Conservation (phyloP, 2,113 vertebrate species). For the Phylloscopus trochilus region DNA sequence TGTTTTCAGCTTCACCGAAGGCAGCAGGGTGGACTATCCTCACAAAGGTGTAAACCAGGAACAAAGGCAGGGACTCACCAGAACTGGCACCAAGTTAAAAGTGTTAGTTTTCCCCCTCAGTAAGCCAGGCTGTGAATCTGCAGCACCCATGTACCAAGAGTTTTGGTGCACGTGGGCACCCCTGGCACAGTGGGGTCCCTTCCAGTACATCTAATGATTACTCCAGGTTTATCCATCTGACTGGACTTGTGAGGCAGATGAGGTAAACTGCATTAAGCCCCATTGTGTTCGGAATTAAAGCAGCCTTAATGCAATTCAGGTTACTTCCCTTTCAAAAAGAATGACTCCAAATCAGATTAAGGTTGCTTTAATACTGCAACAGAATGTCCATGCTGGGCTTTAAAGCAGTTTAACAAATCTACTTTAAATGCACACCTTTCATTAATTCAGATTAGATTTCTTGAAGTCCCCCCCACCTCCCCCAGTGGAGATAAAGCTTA, state of each 20-base stretch:
- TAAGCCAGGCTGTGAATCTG: constrained; percentile 19
- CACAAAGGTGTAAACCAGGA: background rate
- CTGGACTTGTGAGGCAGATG: constrained; percentile 57
- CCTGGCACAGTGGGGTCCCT: background rate
- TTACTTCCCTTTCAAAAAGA: constrained; percentile 45
- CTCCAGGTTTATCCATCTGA: background rate
- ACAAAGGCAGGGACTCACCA: background rate
- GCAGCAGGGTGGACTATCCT: background rate
- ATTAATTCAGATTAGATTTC: background rate
- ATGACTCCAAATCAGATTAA: constrained; percentile 63
- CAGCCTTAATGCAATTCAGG: constrained; percentile 65
- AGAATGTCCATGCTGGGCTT: constrained; percentile 68
- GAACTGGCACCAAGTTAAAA: background rate
- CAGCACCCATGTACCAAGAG: background rate
- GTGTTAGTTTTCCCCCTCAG: background rate
- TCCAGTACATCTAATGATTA: background rate
- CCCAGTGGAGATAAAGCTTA: background rate
- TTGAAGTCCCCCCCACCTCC: background rate
- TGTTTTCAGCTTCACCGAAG: background rate
- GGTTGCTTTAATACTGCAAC: constrained; percentile 62
- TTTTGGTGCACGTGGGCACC: background rate
- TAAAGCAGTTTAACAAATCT: constrained; percentile 64
- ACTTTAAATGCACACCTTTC: constrained; percentile 51
- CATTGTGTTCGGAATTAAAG: constrained; percentile 64
- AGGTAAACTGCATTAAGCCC: constrained; percentile 66